Conservation (phyloP, 2,113 vertebrate species). For the Megaceryle maxima region DNA sequence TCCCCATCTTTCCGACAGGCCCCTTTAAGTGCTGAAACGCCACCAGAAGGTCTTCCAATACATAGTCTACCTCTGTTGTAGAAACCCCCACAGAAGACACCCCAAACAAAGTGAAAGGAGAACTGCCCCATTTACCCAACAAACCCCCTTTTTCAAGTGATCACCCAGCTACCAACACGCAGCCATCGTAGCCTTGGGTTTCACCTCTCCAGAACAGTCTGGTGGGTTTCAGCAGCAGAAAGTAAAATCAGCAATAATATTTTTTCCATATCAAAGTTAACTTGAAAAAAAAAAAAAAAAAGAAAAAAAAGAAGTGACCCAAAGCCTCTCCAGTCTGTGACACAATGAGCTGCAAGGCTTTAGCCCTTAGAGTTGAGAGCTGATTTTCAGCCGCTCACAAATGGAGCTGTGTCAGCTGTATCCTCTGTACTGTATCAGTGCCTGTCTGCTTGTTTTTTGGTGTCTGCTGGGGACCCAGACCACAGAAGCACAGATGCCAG, state of each 20-base stretch:
- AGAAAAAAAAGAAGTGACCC: not conserved
- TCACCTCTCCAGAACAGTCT: not conserved
- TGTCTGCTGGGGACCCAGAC: not conserved
- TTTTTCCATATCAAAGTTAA: not conserved
- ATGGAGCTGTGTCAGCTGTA: not conserved
- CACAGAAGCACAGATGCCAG: rapidly evolving
- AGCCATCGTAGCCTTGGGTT: not conserved
- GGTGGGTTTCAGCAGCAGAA: not conserved
- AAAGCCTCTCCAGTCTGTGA: not conserved
- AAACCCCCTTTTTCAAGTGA: not conserved
- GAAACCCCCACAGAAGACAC: not conserved
- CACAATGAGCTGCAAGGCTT: not conserved
- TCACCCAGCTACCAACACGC: not conserved
- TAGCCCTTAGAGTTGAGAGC: not conserved
- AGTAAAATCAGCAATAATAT: not conserved
- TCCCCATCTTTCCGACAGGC: not conserved
- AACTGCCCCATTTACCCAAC: not conserved
- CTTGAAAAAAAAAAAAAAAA: not conserved
- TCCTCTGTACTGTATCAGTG: not conserved
- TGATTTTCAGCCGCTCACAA: not conserved
- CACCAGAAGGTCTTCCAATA: not conserved
- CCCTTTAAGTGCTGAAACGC: not conserved
- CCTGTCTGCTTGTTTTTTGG: not conserved
- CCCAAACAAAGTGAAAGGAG: not conserved
- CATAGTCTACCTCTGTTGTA: not conserved